phyloP scores from a whole-genome alignment of 2,797 vertebrate species.

The Dendrocincla tyrannina region DNA sequence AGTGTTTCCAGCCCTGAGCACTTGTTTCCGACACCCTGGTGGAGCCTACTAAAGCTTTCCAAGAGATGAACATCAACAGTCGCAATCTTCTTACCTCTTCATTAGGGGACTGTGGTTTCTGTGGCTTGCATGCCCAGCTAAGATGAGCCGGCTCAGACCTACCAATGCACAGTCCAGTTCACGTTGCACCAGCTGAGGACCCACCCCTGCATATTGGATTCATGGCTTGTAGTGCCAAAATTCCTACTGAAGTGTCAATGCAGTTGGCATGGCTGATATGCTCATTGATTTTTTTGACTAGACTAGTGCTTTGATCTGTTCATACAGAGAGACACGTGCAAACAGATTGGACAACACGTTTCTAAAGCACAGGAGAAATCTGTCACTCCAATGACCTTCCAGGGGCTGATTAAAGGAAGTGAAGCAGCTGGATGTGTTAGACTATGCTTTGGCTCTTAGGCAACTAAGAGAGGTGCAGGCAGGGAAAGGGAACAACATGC shows the following conservation, averaged over 20 bases:
- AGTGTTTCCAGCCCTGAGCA: background rate
- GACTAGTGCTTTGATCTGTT: background rate
- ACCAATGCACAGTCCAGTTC: background rate
- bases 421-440: constrained; percentile 12
- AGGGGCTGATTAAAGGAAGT: background rate
- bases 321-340: background rate
- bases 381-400: background rate
- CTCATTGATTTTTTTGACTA: background rate
- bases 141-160: background rate
- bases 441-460: background rate
- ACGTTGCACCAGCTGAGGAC: background rate
- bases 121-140: background rate
- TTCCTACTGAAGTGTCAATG: background rate
- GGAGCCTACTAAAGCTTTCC: background rate
- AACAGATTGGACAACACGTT: background rate
- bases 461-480: background rate
- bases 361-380: background rate
- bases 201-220: background rate
- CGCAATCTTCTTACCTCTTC: background rate
- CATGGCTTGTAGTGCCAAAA: background rate
- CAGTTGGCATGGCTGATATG: background rate
- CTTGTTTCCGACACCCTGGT: background rate
- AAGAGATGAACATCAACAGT: background rate
- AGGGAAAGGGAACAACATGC: background rate
- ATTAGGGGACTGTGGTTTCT: background rate